These are phyloP conservation scores for Tenebrio molitor DNA, from an alignment of 1,140 invertebrate species.

Conservation along the genomic window DNA sequence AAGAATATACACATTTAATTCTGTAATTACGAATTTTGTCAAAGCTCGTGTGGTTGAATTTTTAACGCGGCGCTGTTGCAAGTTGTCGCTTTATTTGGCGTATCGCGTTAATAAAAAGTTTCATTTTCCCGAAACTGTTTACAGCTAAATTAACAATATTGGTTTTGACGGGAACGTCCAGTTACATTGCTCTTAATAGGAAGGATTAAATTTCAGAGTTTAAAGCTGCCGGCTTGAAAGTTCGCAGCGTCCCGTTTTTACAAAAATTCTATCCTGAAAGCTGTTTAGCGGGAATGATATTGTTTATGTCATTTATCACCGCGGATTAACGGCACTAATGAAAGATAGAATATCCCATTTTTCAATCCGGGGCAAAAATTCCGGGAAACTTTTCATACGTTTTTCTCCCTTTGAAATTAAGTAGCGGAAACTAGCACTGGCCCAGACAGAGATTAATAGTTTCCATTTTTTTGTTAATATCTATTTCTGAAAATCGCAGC, in stretches of 20 bases:
- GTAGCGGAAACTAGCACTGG: background rate
- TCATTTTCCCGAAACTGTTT: constrained; percentile 2
- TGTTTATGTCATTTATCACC: background rate
- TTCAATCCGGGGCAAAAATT: background rate
- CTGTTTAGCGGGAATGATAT: background rate
- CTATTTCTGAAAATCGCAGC: background rate
- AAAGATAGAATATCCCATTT: background rate
- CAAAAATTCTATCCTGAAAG: background rate
- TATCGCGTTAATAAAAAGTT: constrained; percentile 1
- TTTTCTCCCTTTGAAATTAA: background rate
- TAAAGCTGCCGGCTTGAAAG: background rate
- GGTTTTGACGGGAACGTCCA: background rate
- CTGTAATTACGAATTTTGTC: too few species aligned
- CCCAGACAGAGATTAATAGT: background rate
- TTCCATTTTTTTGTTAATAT: constrained; percentile 6
- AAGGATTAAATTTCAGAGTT: background rate
- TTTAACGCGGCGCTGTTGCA: too few species aligned
- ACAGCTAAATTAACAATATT: background rate
- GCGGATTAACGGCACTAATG: background rate
- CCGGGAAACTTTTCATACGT: background rate
- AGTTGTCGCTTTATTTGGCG: background rate
- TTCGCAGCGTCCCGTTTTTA: background rate
- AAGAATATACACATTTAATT: too few species aligned
- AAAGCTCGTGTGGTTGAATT: too few species aligned
- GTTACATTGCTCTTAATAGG: background rate